Conservation (phyloP, 2,113 vertebrate species). For the Istiophorus platypterus region DNA sequence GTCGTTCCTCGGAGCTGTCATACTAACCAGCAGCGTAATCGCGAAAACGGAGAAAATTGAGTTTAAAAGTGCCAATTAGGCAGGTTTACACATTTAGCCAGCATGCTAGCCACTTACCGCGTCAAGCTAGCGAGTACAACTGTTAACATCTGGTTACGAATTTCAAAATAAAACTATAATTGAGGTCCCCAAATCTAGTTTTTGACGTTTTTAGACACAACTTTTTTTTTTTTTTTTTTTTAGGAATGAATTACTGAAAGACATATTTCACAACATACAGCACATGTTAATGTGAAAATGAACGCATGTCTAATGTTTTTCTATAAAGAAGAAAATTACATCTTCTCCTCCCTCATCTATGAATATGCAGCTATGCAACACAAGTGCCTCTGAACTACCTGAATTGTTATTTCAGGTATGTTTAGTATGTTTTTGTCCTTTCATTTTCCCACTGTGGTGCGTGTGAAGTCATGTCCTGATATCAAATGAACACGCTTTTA, state of each 20-base stretch:
- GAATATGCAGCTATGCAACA: no score
- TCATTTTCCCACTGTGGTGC: neutral
- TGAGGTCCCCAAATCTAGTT: no score
- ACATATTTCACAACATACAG: no score
- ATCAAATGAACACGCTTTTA: conserved; percentile 13
- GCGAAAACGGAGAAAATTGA: neutral
- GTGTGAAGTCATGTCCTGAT: neutral
- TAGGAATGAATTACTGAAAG: no score
- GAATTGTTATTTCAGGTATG: no score
- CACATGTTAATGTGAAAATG: no score
- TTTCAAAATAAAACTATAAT: conserved; percentile 58
- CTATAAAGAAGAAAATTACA: no score
- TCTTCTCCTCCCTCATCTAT: no score
- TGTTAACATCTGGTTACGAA: neutral
- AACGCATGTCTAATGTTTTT: no score
- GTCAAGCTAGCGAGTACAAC: rapidly evolving
- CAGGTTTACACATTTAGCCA: conserved; percentile 56
- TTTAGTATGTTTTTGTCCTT: neutral
- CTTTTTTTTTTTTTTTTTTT: no score
- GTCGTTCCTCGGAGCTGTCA: neutral
- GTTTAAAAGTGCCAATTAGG: conserved; percentile 5
- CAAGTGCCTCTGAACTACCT: no score
- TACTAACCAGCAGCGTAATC: neutral
- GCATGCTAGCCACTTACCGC: conserved; percentile 46
- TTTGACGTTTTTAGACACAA: neutral